Base-by-base conservation (phyloP, 2,888 invertebrate species). In the Limenitis arthemis region DNA sequence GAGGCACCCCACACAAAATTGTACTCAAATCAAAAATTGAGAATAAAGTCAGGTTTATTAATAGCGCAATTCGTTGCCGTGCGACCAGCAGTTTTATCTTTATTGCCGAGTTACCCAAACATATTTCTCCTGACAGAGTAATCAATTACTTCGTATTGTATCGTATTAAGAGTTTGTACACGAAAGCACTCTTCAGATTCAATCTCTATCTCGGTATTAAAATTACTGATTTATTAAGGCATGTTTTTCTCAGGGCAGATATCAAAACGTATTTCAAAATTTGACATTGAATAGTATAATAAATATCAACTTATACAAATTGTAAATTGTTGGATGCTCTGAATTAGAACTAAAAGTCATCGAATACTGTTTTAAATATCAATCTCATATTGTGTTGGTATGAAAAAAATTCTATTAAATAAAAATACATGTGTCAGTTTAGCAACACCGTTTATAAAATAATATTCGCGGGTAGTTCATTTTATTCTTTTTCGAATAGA, bases 81-180 rank as follows among this genome's bases (percentile, higher is more conserved):
- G 38, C 44, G 44, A 53, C 47, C 54, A 41, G 47, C 38, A 41
- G 42, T 47, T 53, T 54, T 56, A 58, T 56, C 53, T 54, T 53
- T 54, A 49, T 47, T 49, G 55, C 39, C 37, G 42, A 49, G 44
- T 39, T 51, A 51, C 49, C 47, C 20, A 54, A 56, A 58, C 50
- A 51, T 54, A 53, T 58, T 49, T 53, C 53, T 51, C 47, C 53
- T 43, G 49, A 44, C 53, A 40, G 39, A 33, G 32, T 50, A 44
- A 58, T 56, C 58, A 53, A 60, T 56, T 55, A 56, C 46, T 30
- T 6, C 37, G 38, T 53, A 54, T 51, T 58, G 46, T 46, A 54
- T 51, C 56, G 46, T 46, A 51, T 51, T 54, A 53, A 53, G 47
- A 50, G 47, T 54, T 56, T 39, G 49, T 32, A 49, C 49, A 60